phyloP scores from a whole-genome alignment of 2,113 vertebrate species.

The Rhinoptilus africanus region DNA sequence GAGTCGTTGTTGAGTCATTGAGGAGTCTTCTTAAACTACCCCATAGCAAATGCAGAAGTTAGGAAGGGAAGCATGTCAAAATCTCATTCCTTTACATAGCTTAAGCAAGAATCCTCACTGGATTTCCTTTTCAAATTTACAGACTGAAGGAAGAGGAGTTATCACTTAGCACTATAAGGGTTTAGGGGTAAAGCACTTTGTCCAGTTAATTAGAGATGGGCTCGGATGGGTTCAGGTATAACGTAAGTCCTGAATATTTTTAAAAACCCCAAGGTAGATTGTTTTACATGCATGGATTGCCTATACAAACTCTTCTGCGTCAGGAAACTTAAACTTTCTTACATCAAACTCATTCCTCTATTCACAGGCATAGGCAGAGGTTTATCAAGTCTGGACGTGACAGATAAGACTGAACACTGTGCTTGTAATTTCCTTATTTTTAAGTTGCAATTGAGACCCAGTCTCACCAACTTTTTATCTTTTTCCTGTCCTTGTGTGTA shows the following conservation, averaged over 20 bases:
- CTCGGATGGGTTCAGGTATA: neutral
- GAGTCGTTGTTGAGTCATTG: neutral
- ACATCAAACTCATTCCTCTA: neutral
- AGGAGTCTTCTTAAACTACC: neutral
- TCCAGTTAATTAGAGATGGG: neutral
- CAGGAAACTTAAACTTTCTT: neutral
- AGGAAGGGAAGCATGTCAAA: neutral
- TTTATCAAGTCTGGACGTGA: neutral
- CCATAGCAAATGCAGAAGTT: neutral
- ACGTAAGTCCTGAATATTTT: neutral
- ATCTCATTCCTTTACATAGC: neutral
- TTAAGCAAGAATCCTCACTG: neutral
- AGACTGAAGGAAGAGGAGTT: neutral
- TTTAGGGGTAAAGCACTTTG: neutral
- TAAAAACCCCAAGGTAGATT: neutral
- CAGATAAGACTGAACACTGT: neutral
- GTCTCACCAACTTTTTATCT: neutral
- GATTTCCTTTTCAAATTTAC: neutral
- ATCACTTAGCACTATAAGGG: neutral
- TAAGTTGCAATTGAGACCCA: neutral
- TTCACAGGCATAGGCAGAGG: neutral
- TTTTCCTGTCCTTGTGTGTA: neutral
- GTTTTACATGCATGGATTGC: neutral
- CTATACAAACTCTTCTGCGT: neutral
- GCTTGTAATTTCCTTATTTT: constrained; percentile 17